A percentile compares a stretch with the other conserved stretches of the same genome.
Conservation (phyloP, 2,113 vertebrate genomes). For the Pomatorhinus ruficollis region DNA sequence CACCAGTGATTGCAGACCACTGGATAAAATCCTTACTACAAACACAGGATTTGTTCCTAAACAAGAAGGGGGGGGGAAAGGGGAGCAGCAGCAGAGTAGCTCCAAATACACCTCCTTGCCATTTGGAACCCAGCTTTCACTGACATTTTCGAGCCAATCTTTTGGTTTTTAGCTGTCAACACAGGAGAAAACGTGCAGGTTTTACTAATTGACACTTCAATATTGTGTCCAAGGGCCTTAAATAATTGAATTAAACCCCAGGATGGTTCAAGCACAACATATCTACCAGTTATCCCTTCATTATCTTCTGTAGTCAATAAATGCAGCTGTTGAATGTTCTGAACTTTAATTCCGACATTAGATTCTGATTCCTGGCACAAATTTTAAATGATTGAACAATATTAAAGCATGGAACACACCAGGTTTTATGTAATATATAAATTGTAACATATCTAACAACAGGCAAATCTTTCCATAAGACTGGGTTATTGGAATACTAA, state of each 20-base stretch:
- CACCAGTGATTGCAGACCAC: not conserved
- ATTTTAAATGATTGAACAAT: constrained; percentile 18
- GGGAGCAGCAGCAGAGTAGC: not conserved
- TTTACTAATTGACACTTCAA: not conserved
- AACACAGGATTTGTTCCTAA: not conserved
- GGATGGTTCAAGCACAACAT: constrained; percentile 1
- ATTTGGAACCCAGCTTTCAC: not conserved
- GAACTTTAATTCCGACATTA: not conserved
- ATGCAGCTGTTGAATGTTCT: not conserved
- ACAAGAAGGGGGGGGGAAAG: not conserved
- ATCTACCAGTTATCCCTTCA: constrained; percentile 7
- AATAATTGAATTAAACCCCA: not conserved
- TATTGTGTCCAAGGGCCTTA: not conserved
- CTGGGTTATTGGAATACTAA: not conserved
- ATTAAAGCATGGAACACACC: not conserved
- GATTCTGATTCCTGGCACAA: constrained; percentile 14
- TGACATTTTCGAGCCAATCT: not conserved
- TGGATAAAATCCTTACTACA: not conserved
- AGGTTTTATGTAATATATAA: not conserved
- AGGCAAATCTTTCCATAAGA: not conserved
- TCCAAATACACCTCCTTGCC: not conserved
- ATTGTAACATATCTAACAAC: not conserved
- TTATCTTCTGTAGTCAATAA: not conserved
- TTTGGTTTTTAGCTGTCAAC: not conserved
- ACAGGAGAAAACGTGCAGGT: not conserved